These are phyloP conservation scores for Sternotherus odoratus DNA, from an alignment of 2,797 vertebrate genomes.

Conservation along the genomic window DNA sequence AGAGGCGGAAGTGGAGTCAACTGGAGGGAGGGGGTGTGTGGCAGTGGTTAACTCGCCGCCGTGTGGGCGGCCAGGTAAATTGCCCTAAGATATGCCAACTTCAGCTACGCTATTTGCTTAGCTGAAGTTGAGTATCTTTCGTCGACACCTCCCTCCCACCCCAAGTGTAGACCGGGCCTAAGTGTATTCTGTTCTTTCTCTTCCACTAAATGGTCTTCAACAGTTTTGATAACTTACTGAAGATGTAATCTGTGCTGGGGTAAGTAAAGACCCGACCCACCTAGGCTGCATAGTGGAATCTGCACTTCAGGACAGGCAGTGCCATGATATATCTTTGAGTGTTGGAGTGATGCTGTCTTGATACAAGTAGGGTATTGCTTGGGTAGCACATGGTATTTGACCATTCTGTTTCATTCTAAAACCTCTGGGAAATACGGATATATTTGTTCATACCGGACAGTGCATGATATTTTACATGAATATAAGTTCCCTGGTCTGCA, in stretches of 20 bases:
- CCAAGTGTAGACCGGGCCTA: not conserved
- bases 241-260: not conserved
- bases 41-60: too few relatives aligned
- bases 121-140: too few relatives aligned
- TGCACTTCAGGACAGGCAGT: not conserved
- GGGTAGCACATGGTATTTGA: not conserved
- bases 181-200: not conserved
- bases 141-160: too few relatives aligned
- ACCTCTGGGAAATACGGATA: not conserved
- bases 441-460: rapidly evolving
- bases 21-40: too few relatives aligned
- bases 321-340: not conserved
- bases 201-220: not conserved
- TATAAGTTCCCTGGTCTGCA: not conserved
- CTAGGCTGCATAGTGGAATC: too few relatives aligned
- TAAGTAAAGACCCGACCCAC: not conserved
- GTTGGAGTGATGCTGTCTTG: not conserved
- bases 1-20: too few relatives aligned
- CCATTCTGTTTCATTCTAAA: not conserved
- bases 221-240: not conserved
- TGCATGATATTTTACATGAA: rapidly evolving
- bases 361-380: not conserved
- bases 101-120: too few relatives aligned
- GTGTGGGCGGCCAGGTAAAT: too few relatives aligned
- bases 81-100: too few relatives aligned